A percentile compares a stretch with the other conserved stretches of the same genome.
Conservation (phyloP, 1,140 invertebrate species). For the Drosophila obscura region DNA sequence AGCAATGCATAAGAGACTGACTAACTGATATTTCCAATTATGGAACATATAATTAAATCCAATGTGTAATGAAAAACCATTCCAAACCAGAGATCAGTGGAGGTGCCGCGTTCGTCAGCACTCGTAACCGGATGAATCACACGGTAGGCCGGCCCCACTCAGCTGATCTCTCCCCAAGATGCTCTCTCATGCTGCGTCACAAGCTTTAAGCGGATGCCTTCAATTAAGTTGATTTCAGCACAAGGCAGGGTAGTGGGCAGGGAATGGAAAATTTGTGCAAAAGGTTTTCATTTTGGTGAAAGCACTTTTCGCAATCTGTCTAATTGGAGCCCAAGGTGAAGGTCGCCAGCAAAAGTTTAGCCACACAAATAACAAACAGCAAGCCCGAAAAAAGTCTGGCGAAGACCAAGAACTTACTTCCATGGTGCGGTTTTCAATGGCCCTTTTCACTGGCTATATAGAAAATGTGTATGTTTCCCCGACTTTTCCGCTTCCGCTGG, state of each 20-base stretch:
- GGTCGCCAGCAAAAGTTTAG: conserved; percentile 53
- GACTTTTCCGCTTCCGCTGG: conserved; percentile 12
- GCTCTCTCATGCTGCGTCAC: conserved; percentile 2
- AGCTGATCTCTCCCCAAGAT: conserved; percentile 31
- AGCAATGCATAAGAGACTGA: conserved; percentile 9
- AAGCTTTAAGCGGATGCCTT: conserved; percentile 32
- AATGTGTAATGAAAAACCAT: conserved; percentile 30
- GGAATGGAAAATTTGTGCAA: neutral
- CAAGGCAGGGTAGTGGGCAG: neutral
- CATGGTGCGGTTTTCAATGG: conserved; percentile 54
- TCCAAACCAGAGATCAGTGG: conserved; percentile 1
- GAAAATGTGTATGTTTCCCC: conserved; percentile 46
- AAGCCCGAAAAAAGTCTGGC: conserved; percentile 7
- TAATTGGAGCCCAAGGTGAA: conserved; percentile 79
- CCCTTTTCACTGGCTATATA: conserved; percentile 57
- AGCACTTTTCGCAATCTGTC: conserved; percentile 64
- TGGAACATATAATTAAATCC: conserved; percentile 28
- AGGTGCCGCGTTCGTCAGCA: conserved; percentile 4
- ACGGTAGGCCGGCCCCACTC: conserved; percentile 8
- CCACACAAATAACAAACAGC: conserved; percentile 41
- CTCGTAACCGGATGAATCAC: conserved; percentile 51
- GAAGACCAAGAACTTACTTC: conserved; percentile 59
- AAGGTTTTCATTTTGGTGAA: conserved; percentile 67
- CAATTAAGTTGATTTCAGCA: conserved; percentile 39
- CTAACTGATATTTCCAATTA: conserved; percentile 37